Evolutionary conservation across 2,888 invertebrate species (phyloP).

Genomic region (Mesopsocus fuscifrons): DNA sequence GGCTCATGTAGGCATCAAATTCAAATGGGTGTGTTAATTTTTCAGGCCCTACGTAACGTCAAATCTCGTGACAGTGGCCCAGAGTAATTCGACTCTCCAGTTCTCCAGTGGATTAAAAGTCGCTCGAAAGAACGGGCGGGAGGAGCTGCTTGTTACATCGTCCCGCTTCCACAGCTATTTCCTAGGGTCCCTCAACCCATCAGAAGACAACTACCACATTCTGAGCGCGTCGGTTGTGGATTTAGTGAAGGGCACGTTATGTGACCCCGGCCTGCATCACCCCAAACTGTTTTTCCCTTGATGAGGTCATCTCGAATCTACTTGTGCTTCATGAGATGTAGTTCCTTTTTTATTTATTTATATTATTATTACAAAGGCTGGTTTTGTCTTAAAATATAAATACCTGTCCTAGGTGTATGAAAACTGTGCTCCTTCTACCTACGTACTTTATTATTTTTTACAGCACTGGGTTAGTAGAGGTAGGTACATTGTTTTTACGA

Average conservation of each 20-base stretch:
- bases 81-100: conserved; percentile 41
- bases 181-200: conserved; percentile 23
- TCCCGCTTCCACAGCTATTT: conserved; percentile 49
- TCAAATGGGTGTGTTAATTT: no score
- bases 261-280: conserved; percentile 20
- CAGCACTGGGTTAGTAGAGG: no score
- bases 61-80: conserved; percentile 13
- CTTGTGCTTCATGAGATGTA: no score
- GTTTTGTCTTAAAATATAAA: no score
- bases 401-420: no score
- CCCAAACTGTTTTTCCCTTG: background rate
- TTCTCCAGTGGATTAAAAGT: conserved; percentile 57
- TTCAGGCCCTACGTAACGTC: conserved; percentile 16
- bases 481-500: no score
- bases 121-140: conserved; percentile 26
- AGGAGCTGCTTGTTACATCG: conserved; percentile 39
- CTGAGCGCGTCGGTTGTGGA: conserved; percentile 38
- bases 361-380: no score
- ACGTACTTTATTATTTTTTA: no score
- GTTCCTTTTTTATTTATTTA: no score
- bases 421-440: no score
- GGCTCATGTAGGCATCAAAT: no score
- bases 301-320: no score
- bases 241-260: conserved; percentile 35
- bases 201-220: conserved; percentile 48